Base-by-base conservation (phyloP, 2,797 vertebrate genomes). In the Pangasius sanitwongsei region DNA sequence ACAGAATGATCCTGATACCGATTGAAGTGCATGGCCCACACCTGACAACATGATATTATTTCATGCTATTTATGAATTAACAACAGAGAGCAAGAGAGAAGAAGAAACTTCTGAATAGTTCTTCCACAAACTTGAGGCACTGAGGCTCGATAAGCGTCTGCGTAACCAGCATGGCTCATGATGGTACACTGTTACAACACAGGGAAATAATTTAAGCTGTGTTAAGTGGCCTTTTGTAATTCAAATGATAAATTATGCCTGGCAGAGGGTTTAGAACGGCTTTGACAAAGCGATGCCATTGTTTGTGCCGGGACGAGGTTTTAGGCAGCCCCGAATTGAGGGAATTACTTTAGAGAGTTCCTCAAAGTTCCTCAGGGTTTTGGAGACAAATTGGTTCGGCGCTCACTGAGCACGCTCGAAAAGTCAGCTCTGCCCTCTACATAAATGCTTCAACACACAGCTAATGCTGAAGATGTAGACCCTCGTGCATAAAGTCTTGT, bases 221-320 rank as follows among this genome's bases (percentile, higher is more conserved):
- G 94, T 95, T 95, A 96, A 96, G 95, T 95, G 96, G 91, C 91
- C 96, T 89, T 95, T 96, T 97, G 96, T 97, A 94, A 96, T 96
- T 96, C 95, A 96, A 96, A 96, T 96, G 94, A 95, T 96, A 96
- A 96, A 96, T 95, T 95, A 95, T 95, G 94, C 95, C 95, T 96
- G 96, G 95, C 95, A 96, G 94, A 95, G 94, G 94, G 96, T 95
- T 96, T 93, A 95, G 94, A 96, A 94, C 95, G 94, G 94, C 94
- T 96, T 96, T 94, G 94, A 96, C 95, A 96, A 96, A 96, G 95
- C 94, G 87, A 93, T 93, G 93, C 94, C 94, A 95, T 96, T 97
- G 96, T 97, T 96, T 96, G 93, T 94, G 93, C 92, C 37, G 92
- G 95, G 95, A 95, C 95, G 92, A 95, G 94, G 94, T 95, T 95